Conservation (phyloP, 2,888 invertebrate genomes). For the Liodrosophila aerea region DNA sequence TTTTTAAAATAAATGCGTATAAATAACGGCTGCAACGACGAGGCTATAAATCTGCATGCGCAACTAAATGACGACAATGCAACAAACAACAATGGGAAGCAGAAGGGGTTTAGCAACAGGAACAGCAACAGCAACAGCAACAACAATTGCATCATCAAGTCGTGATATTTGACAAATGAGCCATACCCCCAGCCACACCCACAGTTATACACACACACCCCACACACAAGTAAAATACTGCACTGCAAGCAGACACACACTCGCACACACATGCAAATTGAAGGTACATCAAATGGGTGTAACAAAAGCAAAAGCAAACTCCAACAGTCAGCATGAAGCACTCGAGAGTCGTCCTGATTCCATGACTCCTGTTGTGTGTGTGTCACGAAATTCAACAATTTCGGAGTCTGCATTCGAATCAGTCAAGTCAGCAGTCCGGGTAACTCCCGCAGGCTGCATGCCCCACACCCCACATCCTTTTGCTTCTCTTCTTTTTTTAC, state of each 20-base stretch:
- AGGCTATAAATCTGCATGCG: conserved; percentile 68
- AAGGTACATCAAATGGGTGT: conserved; percentile 75
- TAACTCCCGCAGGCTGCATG: background rate
- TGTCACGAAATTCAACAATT: conserved; percentile 15
- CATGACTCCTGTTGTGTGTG: background rate
- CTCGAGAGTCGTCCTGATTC: conserved; percentile 8
- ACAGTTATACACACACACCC: no score
- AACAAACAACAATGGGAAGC: conserved; percentile 47
- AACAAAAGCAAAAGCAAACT: conserved; percentile 63
- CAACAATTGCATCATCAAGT: conserved; percentile 78
- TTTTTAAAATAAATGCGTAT: conserved; percentile 39
- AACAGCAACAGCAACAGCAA: conserved; percentile 33
- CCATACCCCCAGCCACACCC: conserved; percentile 24
- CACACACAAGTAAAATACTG: conserved; percentile 64
- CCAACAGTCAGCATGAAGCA: conserved; percentile 46
- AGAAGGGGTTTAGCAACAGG: conserved; percentile 40
- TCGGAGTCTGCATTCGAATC: conserved; percentile 39
- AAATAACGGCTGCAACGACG: conserved; percentile 49
- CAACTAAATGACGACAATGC: conserved; percentile 68
- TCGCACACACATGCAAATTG: conserved; percentile 44
- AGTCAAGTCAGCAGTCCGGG: conserved; percentile 38
- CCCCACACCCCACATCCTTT: background rate
- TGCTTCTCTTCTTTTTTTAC: conserved; percentile 41
- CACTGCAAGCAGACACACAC: conserved; percentile 41
- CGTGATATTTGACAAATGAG: conserved; percentile 79